These are phyloP conservation scores for Podiceps cristatus DNA, from an alignment of 2,113 vertebrate species.

Conservation along the genomic window DNA sequence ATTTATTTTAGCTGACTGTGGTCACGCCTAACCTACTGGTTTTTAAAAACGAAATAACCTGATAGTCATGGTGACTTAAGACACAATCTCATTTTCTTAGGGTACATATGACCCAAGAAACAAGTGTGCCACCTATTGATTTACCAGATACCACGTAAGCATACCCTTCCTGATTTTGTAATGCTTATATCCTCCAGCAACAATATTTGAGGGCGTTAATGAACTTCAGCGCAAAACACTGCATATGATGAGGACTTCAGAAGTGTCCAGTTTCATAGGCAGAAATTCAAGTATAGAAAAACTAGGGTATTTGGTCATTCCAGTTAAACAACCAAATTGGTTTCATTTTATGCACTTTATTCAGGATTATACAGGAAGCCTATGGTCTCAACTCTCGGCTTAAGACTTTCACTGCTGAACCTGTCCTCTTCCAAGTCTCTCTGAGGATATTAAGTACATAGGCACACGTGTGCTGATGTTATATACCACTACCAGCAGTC, in stretches of 20 bases:
- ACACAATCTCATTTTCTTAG: not conserved
- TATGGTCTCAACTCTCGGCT: not conserved
- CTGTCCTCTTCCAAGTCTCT: not conserved
- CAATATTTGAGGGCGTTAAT: not conserved
- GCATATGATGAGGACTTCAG: not conserved
- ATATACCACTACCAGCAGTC: not conserved
- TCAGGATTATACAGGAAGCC: not conserved
- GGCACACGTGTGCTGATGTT: too few relatives aligned
- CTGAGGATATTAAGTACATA: not conserved
- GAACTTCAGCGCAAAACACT: not conserved
- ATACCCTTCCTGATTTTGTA: not conserved
- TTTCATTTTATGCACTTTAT: not conserved
- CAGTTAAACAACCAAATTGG: not conserved
- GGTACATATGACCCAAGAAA: not conserved
- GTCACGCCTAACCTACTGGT: not conserved
- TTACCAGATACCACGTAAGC: not conserved
- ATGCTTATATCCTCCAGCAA: not conserved
- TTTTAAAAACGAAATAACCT: not conserved
- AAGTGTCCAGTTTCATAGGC: not conserved
- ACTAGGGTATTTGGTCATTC: not conserved
- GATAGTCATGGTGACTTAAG: not conserved
- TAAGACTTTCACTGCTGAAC: not conserved
- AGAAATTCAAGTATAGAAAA: not conserved
- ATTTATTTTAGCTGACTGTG: not conserved
- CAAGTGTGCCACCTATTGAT: not conserved